Base-by-base conservation (phyloP, 1,140 invertebrate genomes). In the Tetragonula clypearis region DNA sequence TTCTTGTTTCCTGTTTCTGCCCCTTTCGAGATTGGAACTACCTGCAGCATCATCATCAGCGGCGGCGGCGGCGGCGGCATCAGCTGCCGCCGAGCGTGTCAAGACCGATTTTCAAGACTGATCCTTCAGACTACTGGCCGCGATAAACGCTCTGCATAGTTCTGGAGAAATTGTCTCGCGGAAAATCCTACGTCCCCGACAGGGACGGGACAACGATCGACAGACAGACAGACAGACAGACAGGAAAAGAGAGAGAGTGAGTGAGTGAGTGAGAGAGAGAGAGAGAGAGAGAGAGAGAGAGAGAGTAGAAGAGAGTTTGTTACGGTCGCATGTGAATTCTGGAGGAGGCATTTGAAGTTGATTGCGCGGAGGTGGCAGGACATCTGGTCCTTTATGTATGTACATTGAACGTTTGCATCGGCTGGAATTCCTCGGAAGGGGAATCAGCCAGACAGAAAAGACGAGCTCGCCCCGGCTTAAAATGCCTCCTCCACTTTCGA, bases 361-460 rank as follows among this genome's bases (percentile, higher is more conserved):
- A 90, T 90, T 90, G 88, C 83, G 71, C 77, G 80, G 80, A 90
- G 86, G 84, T 86, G 82, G 82, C 73, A 90, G 84, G 89, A 90
- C 89, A 90, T 90, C 89, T 90, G 89, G 86, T 90, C 83, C 89
- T 90, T 82, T 84, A 89, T 89, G 89, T 84, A 89, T 89, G 89
- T 86, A 84, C 65, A 66, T 82, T 26, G 85, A 87, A 78, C 82
- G 71, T 89, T 89, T 82, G 82, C 88, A 89, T 90, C 84, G 79
- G 85, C 75, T 58, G 85, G 80, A 87, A 84, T 89, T 90, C 79
- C 85, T 89, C 77, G 82, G 79, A 89, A 88, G 85, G 85, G 88
- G 35, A 4, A 35, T 35, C 8, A 90, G 85, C 85, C 85, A 87
- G 84, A 74, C 79, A 74, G 87, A 69, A 66, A 86, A 73, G 82